Evolutionary conservation across 2,113 vertebrate genomes (phyloP), one percentile per base, ranked within the genome.

Genomic region (Istiophorus platypterus): DNA sequence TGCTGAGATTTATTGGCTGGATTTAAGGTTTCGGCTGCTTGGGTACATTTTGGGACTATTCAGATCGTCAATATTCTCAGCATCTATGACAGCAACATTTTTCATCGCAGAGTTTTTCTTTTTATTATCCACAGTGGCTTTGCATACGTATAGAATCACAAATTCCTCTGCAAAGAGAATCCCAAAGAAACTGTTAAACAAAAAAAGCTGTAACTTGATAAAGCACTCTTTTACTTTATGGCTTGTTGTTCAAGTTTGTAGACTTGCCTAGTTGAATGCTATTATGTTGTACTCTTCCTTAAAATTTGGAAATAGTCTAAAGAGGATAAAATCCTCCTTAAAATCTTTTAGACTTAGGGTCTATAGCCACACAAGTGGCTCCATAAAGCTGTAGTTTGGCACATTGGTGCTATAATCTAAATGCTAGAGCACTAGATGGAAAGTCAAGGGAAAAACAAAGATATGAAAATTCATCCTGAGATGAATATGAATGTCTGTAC

Each of bases 1-100:
- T 54, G 18, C 57, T 26, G 39, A 64, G 78, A 87, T 84, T 85
- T 75, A 87, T 72, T 63, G 24, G 76, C 14, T 42, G 73, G 61
- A 69, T 85, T 81, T 66, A 47, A 52, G 78, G 61, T 74, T 61
- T 66, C 7, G 29, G 58, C 39, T 54, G 75, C 13, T 54, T 24
- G 52, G 51, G 57, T 10, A 20, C 58, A 75, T 58, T 71, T 26
- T 51, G 57, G 54, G 27, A 37, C 61, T 37, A 12, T 65, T 76
- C 66, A 54, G n/a, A 72, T 45, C 37, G 73, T 17, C n/a, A 71
- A 77, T 67, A 79, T 76, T 85, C 37, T 69, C 69, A 29, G 51
- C 37, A 65, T 65, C 66, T 62, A 34, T 72, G 63, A 73, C 49
- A 73, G 54, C 78, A 79, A 62, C n/a, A 24, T 45, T 64, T 77